These are phyloP conservation scores for Ceratitis capitata DNA, from an alignment of 1,140 invertebrate genomes.

Conservation along the genomic window DNA sequence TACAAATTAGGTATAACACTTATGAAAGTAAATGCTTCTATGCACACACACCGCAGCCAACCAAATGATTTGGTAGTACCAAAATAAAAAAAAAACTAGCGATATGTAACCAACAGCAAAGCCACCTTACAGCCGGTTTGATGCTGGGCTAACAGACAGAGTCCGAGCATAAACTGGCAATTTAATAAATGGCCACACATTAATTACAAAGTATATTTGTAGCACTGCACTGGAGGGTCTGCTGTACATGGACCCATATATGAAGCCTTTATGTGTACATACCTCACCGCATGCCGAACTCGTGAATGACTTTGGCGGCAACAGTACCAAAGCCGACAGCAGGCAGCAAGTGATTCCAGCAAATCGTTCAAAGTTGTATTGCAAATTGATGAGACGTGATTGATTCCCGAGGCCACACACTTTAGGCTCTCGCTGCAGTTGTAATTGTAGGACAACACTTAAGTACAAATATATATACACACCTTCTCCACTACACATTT, in stretches of 20 bases:
- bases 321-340: not conserved
- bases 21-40: not conserved
- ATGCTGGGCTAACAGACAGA: not conserved
- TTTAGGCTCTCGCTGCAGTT: conserved; percentile 55
- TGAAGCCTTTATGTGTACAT: conserved; percentile 14
- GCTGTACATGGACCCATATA: not conserved
- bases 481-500: not conserved
- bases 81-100: not conserved
- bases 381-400: conserved; percentile 59
- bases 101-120: not conserved
- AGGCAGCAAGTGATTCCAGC: conserved; percentile 32
- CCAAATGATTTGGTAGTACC: no score
- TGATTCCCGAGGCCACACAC: conserved; percentile 63
- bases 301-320: not conserved
- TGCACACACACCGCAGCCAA: not conserved
- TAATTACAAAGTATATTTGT: conserved; percentile 51
- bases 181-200: conserved; percentile 64
- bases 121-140: not conserved
- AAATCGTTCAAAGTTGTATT: conserved; percentile 26
- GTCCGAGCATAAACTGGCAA: conserved; percentile 57
- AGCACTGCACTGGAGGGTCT: conserved; percentile 21
- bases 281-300: not conserved
- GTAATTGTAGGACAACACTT: conserved; percentile 48
- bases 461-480: not conserved
- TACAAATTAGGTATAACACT: conserved; percentile 57